Conservation (phyloP, 2,888 invertebrate species). For the Camponotus fellah region DNA sequence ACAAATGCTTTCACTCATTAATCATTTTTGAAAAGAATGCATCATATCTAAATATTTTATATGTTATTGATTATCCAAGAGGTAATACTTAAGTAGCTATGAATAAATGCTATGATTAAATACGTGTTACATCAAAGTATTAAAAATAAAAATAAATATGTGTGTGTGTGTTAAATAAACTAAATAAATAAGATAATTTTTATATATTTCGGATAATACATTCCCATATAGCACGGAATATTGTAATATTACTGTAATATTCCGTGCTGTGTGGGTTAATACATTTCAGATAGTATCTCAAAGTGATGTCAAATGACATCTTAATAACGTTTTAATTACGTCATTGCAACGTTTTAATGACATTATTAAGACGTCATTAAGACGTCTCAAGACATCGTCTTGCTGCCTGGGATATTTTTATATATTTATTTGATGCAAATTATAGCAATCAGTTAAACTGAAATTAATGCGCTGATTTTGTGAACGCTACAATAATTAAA, state of each 20-base stretch:
- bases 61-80: not conserved
- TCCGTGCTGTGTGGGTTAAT: too few species aligned
- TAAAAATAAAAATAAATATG: not conserved
- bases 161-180: not conserved
- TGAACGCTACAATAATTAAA: not conserved
- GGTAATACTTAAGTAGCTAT: too few species aligned
- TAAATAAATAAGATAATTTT: slow-evolving; percentile 12
- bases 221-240: too few species aligned
- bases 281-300: too few species aligned
- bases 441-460: not conserved
- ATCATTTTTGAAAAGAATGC: not conserved
- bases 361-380: too few species aligned
- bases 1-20: not conserved
- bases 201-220: not conserved
- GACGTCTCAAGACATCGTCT: too few species aligned
- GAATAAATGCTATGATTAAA: not conserved
- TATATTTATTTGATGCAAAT: not conserved
- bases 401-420: too few species aligned
- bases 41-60: not conserved
- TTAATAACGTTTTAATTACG: too few species aligned
- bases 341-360: too few species aligned
- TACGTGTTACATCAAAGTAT: not conserved
- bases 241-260: too few species aligned
- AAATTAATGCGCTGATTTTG: not conserved
- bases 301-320: too few species aligned